Percentiles rank a stretch among this genome's conserved stretches.
Evolutionary conservation across 2,797 vertebrate genomes (phyloP).

Genomic region (Clamator glandarius): DNA sequence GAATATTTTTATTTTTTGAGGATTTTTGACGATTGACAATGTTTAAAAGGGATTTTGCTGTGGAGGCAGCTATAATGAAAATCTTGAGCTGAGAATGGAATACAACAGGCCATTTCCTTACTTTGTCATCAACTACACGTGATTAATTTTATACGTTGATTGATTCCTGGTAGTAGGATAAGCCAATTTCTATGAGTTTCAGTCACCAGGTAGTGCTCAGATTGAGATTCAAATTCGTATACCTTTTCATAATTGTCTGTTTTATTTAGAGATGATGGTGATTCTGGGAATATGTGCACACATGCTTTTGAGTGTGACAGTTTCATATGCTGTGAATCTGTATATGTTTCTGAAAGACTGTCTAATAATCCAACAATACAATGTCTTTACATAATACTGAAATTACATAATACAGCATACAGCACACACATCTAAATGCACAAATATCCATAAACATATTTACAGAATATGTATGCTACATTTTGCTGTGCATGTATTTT

Average conservation of each 20-base stretch:
- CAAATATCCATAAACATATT: constrained; percentile 3
- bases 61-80: constrained; percentile 4
- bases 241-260: neutral
- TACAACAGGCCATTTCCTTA: constrained; percentile 45
- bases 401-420: neutral
- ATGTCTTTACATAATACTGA: neutral
- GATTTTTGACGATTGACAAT: constrained; percentile 22
- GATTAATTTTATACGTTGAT: constrained; percentile 58
- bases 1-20: neutral
- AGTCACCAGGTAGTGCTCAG: neutral
- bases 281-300: neutral
- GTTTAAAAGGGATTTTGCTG: constrained; percentile 34
- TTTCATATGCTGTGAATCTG: neutral
- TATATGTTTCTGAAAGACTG: neutral
- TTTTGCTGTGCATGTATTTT: constrained; percentile 44
- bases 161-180: constrained; percentile 52
- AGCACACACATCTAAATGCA: neutral
- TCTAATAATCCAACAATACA: neutral
- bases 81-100: constrained; percentile 35
- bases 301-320: rapidly evolving
- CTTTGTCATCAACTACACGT: constrained; percentile 30
- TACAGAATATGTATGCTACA: neutral
- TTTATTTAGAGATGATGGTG: neutral
- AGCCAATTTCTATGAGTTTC: constrained; percentile 54
- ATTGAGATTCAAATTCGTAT: constrained; percentile 39